Percentiles rank a stretch among this genome's conserved stretches.
Evolutionary conservation across 2,888 invertebrate genomes (phyloP).

Genomic region (Drosophila differens): DNA sequence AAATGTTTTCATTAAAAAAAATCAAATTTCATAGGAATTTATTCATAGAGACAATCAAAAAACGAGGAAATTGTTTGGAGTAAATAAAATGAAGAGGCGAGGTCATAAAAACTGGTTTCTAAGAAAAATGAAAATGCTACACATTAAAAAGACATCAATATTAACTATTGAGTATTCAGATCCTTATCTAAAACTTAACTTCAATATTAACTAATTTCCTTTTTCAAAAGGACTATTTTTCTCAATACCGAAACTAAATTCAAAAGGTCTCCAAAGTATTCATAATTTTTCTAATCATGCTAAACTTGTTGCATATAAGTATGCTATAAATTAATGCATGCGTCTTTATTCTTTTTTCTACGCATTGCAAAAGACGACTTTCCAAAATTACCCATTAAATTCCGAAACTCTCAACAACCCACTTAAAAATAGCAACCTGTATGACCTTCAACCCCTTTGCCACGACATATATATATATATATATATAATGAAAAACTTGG

Average conservation of each 20-base stretch:
- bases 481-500: conserved; percentile 33
- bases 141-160: not conserved
- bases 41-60: not conserved
- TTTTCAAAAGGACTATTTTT: fast-evolving
- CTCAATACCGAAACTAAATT: not conserved
- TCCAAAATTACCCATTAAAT: conserved; percentile 14
- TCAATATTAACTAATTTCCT: not conserved
- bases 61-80: not conserved
- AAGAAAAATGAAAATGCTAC: no score
- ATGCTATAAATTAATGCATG: conserved; percentile 29
- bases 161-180: not conserved
- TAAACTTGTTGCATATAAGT: conserved; percentile 29
- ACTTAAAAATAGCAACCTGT: conserved; percentile 9
- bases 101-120: not conserved
- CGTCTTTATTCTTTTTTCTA: not conserved
- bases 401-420: conserved; percentile 20
- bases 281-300: no score
- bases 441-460: conserved; percentile 52
- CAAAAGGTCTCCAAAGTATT: not conserved
- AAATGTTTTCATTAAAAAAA: not conserved
- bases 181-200: not conserved
- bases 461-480: not conserved
- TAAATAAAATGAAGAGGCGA: not conserved
- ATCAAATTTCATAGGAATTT: not conserved
- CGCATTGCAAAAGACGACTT: not conserved